These are phyloP conservation scores for Pangasius krempfi DNA, from an alignment of 2,797 vertebrate species.

Conservation along the genomic window DNA sequence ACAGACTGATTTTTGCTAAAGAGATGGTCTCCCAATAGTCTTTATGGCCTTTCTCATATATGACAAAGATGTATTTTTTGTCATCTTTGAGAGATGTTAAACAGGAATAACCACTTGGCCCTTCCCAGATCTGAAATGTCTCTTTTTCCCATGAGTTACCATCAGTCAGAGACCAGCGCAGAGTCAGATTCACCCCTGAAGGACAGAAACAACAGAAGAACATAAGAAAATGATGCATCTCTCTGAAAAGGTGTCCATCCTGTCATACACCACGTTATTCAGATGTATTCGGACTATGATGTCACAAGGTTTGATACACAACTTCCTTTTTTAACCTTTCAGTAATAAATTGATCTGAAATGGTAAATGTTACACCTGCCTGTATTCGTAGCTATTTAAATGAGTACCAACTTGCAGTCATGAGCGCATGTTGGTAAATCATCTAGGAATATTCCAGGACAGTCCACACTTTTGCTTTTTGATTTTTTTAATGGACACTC, in stretches of 20 bases:
- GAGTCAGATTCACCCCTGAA: constrained; percentile 84
- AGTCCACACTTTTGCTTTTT: not conserved
- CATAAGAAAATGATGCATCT: not conserved
- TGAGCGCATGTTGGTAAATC: not conserved
- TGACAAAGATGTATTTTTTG: constrained; percentile 77
- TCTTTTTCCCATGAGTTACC: constrained; percentile 79
- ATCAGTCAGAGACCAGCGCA: constrained; percentile 85
- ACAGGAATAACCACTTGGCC: constrained; percentile 86
- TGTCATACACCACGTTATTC: not conserved
- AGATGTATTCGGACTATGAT: not conserved
- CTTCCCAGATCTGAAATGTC: constrained; percentile 80
- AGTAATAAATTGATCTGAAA: not conserved
- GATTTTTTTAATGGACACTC: not conserved
- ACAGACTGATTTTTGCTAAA: constrained; percentile 82
- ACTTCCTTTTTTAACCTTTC: not conserved
- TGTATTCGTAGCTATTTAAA: not conserved
- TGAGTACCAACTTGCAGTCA: not conserved
- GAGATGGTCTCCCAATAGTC: constrained; percentile 78
- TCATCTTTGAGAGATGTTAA: constrained; percentile 72
- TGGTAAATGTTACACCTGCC: not conserved
- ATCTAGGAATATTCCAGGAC: not conserved
- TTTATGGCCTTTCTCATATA: constrained; percentile 86
- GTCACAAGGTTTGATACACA: not conserved
- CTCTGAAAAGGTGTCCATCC: not conserved
- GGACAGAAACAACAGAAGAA: not conserved